phyloP scores from a whole-genome alignment of 2,888 invertebrate species.

The Tipula confusa region DNA sequence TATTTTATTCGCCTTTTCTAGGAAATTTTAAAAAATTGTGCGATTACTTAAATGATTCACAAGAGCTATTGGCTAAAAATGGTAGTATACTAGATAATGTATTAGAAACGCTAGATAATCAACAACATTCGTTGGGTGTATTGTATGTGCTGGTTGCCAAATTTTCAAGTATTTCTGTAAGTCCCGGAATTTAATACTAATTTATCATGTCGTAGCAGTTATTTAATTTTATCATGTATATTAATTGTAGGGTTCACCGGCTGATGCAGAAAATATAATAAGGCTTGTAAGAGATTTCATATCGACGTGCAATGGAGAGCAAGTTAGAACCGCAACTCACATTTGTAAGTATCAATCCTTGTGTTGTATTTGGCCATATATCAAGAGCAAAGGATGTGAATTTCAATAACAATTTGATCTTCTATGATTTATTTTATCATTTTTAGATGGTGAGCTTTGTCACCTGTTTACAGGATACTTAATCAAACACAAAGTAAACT shows the following conservation, averaged over 20 bases:
- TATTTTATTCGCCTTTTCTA: slow-evolving; percentile 45
- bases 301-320: slow-evolving; percentile 79
- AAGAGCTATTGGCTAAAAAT: slow-evolving; percentile 76
- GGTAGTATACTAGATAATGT: slow-evolving; percentile 82
- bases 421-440: background rate
- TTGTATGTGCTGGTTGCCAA: slow-evolving; percentile 80
- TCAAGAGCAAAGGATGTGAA: background rate
- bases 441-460: slow-evolving; percentile 82
- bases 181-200: slow-evolving; percentile 28
- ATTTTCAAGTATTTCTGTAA: slow-evolving; percentile 59
- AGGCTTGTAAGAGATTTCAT: slow-evolving; percentile 84
- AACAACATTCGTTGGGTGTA: slow-evolving; percentile 87
- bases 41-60: slow-evolving; percentile 71
- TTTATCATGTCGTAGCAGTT: background rate
- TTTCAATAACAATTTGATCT: no score
- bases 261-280: slow-evolving; percentile 50
- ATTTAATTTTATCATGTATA: slow-evolving; percentile 32
- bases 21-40: slow-evolving; percentile 73
- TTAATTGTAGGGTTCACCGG: slow-evolving; percentile 41
- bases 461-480: slow-evolving; percentile 76
- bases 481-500: slow-evolving; percentile 69
- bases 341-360: slow-evolving; percentile 61
- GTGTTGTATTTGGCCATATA: no score
- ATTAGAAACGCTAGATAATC: slow-evolving; percentile 82
- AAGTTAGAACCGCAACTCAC: slow-evolving; percentile 81